A percentile compares a stretch with the other conserved stretches of the same genome.
Evolutionary conservation across 2,113 vertebrate genomes (phyloP).

Genomic region (Gymnorhina tibicen): DNA sequence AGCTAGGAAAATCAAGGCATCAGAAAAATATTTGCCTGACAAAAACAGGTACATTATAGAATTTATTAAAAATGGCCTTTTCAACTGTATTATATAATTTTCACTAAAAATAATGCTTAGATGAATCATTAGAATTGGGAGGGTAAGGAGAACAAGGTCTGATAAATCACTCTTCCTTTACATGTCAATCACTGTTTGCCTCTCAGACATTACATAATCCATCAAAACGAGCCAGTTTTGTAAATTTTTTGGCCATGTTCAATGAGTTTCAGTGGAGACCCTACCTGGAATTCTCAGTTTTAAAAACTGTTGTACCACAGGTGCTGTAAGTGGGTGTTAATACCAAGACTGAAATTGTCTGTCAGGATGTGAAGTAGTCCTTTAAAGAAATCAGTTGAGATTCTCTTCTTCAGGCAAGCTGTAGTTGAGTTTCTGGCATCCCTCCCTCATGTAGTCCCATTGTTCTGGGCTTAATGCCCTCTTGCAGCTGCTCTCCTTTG

Average conservation of each 20-base stretch:
- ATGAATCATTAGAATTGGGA: conserved; percentile 19
- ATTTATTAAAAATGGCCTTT: background rate
- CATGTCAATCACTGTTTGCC: background rate
- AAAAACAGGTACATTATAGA: background rate
- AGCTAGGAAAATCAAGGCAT: background rate
- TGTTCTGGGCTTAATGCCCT: background rate
- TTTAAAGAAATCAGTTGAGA: background rate
- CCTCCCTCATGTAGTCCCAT: background rate
- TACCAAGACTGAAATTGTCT: background rate
- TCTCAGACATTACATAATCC: background rate
- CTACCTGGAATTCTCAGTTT: background rate
- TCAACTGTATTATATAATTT: background rate
- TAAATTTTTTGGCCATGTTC: background rate
- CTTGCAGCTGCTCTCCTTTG: background rate
- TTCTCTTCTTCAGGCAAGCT: background rate
- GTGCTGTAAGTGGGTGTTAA: background rate
- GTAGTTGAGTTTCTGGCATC: background rate
- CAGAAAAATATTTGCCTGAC: background rate
- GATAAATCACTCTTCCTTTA: background rate
- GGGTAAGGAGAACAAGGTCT: background rate
- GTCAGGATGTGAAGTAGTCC: background rate
- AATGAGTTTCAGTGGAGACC: background rate
- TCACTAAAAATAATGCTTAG: conserved; percentile 3
- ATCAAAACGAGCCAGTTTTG: background rate
- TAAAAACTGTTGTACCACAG: background rate